Conservation (phyloP, 2,888 invertebrate genomes). For the Flabesymbios commensalis region DNA sequence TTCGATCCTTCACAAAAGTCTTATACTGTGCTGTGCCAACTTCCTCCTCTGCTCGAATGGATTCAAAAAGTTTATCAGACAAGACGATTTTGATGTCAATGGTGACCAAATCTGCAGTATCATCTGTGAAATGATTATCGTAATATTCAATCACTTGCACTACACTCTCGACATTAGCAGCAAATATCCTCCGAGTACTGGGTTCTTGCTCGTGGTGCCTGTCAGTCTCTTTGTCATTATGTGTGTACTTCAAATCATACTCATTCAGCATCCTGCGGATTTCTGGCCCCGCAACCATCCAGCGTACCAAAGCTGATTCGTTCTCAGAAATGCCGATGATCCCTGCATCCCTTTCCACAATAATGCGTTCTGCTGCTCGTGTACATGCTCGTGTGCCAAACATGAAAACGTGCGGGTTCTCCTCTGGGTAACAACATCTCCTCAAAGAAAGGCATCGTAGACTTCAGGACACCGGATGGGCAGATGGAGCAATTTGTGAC, state of each 20-base stretch:
- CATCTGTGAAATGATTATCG: neutral
- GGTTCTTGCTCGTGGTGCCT: neutral
- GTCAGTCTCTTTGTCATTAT: neutral
- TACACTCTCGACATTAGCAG: neutral
- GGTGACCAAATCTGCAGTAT: neutral
- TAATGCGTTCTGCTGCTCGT: constrained; percentile 5
- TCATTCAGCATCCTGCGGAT: neutral
- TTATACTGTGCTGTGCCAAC: neutral
- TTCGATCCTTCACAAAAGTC: neutral
- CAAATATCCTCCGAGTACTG: neutral
- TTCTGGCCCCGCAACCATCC: neutral
- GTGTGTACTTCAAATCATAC: neutral
- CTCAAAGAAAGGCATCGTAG: too few species aligned
- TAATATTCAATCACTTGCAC: neutral
- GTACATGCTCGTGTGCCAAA: constrained; percentile 6
- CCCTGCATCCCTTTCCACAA: constrained; percentile 7
- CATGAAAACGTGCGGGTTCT: neutral
- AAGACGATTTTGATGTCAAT: neutral
- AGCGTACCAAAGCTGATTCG: neutral
- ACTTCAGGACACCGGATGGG: too few species aligned
- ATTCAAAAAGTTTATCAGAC: neutral
- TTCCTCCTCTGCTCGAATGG: neutral
- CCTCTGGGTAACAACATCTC: too few species aligned
- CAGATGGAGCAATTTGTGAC: too few species aligned
- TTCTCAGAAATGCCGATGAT: constrained; percentile 1